These are phyloP conservation scores for Oscheius sp. DNA, from an alignment of 2,888 invertebrate species.

Conservation along the genomic window DNA sequence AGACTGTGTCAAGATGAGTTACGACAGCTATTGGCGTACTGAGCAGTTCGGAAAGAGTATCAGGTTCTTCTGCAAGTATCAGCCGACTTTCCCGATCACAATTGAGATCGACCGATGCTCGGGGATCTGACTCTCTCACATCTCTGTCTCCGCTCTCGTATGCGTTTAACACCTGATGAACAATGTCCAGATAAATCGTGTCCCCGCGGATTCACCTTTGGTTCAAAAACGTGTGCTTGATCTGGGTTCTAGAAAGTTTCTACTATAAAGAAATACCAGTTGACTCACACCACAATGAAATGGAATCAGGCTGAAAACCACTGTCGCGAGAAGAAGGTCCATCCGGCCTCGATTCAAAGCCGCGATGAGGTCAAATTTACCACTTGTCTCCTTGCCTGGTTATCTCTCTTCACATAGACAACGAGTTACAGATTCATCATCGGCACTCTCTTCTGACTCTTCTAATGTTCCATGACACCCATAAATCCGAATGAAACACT, in stretches of 20 bases:
- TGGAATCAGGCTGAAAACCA: conserved; percentile 10
- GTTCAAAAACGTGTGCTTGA: not conserved
- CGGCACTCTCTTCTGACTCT: not conserved
- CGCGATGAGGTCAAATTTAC: not conserved
- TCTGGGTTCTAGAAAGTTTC: not conserved
- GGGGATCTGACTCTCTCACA: not conserved
- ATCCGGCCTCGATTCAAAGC: conserved; percentile 7
- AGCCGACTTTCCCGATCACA: not conserved
- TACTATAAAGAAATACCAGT: not conserved
- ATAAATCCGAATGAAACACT: too few relatives aligned
- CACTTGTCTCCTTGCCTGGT: not conserved
- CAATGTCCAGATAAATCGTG: not conserved
- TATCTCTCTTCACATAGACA: not conserved
- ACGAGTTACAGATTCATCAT: not conserved
- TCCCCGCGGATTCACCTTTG: not conserved
- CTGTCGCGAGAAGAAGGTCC: not conserved
- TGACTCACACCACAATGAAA: not conserved
- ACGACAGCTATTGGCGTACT: conserved; percentile 3
- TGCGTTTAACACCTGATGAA: not conserved
- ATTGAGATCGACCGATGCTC: not conserved
- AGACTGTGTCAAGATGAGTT: conserved; percentile 11
- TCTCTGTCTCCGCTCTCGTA: not conserved
- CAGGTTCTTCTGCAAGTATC: conserved; percentile 1
- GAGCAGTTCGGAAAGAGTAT: not conserved
- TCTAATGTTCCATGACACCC: too few relatives aligned